Base-by-base conservation (phyloP, 1,140 invertebrate genomes). In the Atta colombica region DNA sequence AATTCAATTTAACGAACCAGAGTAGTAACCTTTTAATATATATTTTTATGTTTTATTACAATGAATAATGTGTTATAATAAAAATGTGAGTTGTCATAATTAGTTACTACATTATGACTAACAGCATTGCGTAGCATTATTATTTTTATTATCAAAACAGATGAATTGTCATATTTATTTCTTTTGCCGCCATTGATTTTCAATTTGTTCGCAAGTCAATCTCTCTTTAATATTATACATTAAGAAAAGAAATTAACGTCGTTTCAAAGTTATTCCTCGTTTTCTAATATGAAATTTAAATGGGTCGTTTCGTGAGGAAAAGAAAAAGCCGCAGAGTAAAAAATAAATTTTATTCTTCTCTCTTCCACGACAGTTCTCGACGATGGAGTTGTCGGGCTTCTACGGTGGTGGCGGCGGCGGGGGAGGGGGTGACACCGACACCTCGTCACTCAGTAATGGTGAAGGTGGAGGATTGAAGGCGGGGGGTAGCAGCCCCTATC, bases 381-480 rank as follows among this genome's bases (percentile, higher is more conserved):
- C 97, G 87, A 97, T 97, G 96, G 97, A 97, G 94, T 95, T 97
- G 71, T 97, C 98, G 95, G 97, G 98, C 88, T 98, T 98, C 95
- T 98, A 98, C 94, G 97, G 97, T 68, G 96, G 97, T 92, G 96
- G 96, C 86, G 96, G 96, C 74, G 93, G 96, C 68, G 94, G 94
- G 68, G 96, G 96, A 39, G 93, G 94, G 82, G 96, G 97, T 93
- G 96, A 97, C 71, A 96, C 97, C 45, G 96, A 97, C 91, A 96
- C 95, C 77, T 96, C 96, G 88, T 96, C 96, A 18, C 93, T 97
- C 77, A 96, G 96, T 87, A 96, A 96, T 88, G 96, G 96, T 58
- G 96, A 96, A 92, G 94, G 96, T 63, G 95, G 96, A 87, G 95
- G 95, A 89, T 93, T 96, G 74, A 98, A 98, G 93, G 97, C 97